Evolutionary conservation across 92 coral and sea anemone genomes (phyloP).

Genomic region (Montipora capitata): DNA sequence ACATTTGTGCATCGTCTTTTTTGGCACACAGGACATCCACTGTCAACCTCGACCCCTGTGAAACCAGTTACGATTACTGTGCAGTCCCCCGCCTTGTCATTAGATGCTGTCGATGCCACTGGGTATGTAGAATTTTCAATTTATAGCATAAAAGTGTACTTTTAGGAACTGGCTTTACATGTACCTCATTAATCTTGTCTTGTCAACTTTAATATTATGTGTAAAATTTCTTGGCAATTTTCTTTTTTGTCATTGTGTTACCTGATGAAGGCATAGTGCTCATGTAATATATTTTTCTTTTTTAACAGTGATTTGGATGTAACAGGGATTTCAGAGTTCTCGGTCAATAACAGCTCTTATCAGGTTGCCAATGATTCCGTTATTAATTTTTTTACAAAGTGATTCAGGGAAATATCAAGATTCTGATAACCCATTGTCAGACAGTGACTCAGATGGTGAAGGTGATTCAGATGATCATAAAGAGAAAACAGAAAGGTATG

Average conservation of each 20-base stretch:
- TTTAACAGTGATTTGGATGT: not conserved
- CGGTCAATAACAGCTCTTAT: slow-evolving; percentile 1
- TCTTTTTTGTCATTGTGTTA: not conserved
- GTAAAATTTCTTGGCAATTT: not conserved
- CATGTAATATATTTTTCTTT: not conserved
- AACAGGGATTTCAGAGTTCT: not conserved
- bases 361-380: slow-evolving; percentile 5
- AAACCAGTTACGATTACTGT: not conserved
- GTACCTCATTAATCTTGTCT: not conserved
- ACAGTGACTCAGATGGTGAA: slow-evolving; percentile 4
- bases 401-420: not conserved
- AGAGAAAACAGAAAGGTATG: not conserved
- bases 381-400: not conserved
- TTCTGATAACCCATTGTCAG: not conserved
- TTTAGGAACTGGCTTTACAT: not conserved
- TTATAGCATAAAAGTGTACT: not conserved
- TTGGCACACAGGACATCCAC: not conserved
- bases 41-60: not conserved
- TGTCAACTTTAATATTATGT: not conserved
- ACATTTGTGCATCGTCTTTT: not conserved
- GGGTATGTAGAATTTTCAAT: not conserved
- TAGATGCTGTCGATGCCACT: not conserved
- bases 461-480: not conserved
- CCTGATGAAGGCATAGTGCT: not conserved
- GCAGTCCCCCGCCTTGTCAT: not conserved